phyloP scores from a whole-genome alignment of 1,140 invertebrate species.

The Macrocentrus cingulum region DNA sequence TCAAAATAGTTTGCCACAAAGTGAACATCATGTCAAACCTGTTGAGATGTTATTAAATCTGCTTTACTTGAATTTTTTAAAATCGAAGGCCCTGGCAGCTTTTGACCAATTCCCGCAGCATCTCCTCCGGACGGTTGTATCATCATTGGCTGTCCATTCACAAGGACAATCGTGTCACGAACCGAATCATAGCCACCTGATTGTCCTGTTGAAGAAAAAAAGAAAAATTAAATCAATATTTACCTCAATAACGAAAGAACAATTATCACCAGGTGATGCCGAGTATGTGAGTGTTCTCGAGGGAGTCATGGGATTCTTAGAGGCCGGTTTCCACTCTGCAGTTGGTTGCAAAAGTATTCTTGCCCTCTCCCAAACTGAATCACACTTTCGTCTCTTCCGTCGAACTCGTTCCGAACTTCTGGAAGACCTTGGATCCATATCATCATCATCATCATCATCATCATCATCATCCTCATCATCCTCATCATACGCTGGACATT shows the following conservation, averaged over 20 bases:
- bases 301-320: slow-evolving; percentile 45
- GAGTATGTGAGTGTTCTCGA: slow-evolving; percentile 47
- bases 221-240: neutral
- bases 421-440: slow-evolving; percentile 35
- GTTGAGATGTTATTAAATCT: slow-evolving; percentile 53
- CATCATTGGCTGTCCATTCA: slow-evolving; percentile 64
- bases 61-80: slow-evolving; percentile 59
- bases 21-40: slow-evolving; percentile 47
- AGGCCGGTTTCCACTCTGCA: slow-evolving; percentile 67
- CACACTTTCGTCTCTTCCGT: slow-evolving; percentile 32
- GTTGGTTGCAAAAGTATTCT: slow-evolving; percentile 65
- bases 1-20: neutral
- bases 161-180: slow-evolving; percentile 62
- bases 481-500: slow-evolving; percentile 39
- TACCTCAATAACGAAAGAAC: neutral
- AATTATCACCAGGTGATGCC: slow-evolving; percentile 45
- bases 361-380: slow-evolving; percentile 46
- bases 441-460: slow-evolving; percentile 41
- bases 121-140: slow-evolving; percentile 38
- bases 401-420: slow-evolving; percentile 25
- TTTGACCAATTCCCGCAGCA: slow-evolving; percentile 37
- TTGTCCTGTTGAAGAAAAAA: slow-evolving; percentile 21
- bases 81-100: slow-evolving; percentile 59
- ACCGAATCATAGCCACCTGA: slow-evolving; percentile 57
- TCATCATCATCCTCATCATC: slow-evolving; percentile 45